Base-by-base conservation (phyloP, 2,797 vertebrate genomes). In the Nasua narica region DNA sequence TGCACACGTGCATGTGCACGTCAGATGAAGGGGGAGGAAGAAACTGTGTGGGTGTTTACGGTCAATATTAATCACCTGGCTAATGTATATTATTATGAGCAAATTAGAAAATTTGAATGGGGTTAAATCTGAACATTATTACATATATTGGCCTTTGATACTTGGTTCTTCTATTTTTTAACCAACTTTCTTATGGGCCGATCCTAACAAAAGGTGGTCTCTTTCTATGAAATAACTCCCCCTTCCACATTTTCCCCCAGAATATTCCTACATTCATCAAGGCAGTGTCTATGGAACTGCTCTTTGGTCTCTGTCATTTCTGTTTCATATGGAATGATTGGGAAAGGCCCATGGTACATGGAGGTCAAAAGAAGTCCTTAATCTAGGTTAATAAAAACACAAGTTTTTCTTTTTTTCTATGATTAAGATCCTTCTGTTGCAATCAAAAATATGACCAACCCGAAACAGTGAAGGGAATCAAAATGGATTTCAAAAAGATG, bases 61-160 rank as follows among this genome's bases (percentile, higher is more conserved):
- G 50, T 43, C 74, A 90, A 32, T 93, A 65, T 81, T 81, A 70
- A 77, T 82, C 40, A 87, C 5, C 21, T 54, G 3, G 52, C 54
- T 62, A 46, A 52, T 37, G 15, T 84, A 81, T 77, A 76, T 90
- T 88, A 93, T 60, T 58, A 81, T 46, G 37, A 96, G 19, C 7
- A 94, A 86, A 93, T 74, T n/a, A 83, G 77, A 93, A 91, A 89
- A 50, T 52, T 29, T 72, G 84, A 82, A 79, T 79, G 87, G 67
- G 29, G 23, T 62, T 87, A 92, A 87, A 88, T 23, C 43, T 82
- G 32, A 86, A 93, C 67, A 78, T 85, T 81, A 85, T 67, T 74
- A 58, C 70, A 40, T 37, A 52, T 37, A 78, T 52, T 96, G 35
- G 35, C 27, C 88, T 78, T 81, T 78, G 37, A 90, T 62, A 87